Conservation (phyloP, 2,888 invertebrate genomes). For the Mesorhabditis belari region DNA sequence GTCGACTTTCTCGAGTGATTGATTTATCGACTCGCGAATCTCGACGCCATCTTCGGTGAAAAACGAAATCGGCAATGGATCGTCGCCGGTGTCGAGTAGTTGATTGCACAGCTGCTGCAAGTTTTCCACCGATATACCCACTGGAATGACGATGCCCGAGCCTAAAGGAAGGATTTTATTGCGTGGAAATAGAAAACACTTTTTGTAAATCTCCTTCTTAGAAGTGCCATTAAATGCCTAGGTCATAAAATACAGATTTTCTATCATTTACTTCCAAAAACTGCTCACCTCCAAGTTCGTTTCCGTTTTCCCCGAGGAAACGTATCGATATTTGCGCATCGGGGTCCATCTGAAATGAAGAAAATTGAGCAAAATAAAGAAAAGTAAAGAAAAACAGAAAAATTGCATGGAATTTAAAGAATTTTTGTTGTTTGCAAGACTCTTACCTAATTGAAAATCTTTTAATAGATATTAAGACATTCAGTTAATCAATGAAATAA, state of each 20-base stretch:
- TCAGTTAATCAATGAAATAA: too few relatives aligned
- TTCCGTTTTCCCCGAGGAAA: conserved; percentile 28
- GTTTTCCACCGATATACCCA: conserved; percentile 31
- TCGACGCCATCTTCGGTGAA: conserved; percentile 31
- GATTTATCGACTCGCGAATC: conserved; percentile 39
- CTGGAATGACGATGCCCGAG: conserved; percentile 44
- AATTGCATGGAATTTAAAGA: too few relatives aligned
- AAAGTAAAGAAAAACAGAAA: too few relatives aligned
- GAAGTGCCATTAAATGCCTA: too few relatives aligned
- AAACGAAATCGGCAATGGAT: conserved; percentile 41
- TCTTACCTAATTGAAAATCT: too few relatives aligned
- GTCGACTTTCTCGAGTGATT: conserved; percentile 36
- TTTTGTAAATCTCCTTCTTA: too few relatives aligned
- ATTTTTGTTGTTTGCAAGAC: too few relatives aligned
- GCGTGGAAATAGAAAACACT: too few relatives aligned
- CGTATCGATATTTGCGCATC: conserved; percentile 7
- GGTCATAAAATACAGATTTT: too few relatives aligned
- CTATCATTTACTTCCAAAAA: too few relatives aligned
- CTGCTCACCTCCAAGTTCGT: conserved; percentile 30
- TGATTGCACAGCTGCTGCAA: conserved; percentile 37
- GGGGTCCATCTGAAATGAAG: background rate
- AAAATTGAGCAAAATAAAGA: too few relatives aligned
- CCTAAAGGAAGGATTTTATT: background rate
- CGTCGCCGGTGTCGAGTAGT: conserved; percentile 28
- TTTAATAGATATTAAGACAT: too few relatives aligned